Percentiles rank a stretch among this genome's conserved stretches.
Conservation (phyloP, 2,797 vertebrate genomes). For the Neoniphon sammara region DNA sequence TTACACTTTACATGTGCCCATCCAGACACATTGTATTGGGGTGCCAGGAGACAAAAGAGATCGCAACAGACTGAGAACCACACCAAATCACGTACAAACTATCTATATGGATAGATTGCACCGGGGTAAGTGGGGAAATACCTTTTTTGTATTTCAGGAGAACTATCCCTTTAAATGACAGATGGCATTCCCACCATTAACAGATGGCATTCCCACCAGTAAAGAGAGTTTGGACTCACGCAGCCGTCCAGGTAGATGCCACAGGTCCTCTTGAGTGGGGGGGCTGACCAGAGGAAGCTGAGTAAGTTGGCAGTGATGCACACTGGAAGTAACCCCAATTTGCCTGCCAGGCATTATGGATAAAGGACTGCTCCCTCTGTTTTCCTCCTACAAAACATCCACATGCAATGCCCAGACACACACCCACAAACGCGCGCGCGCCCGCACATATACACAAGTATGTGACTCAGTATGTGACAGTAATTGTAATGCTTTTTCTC, state of each 20-base stretch:
- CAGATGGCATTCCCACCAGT: too few relatives aligned
- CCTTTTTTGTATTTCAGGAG: too few relatives aligned
- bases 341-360: slow-evolving; percentile 25
- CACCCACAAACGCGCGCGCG: background rate
- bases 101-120: too few relatives aligned
- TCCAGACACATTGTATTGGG: too few relatives aligned
- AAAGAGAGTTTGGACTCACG: slow-evolving; percentile 77
- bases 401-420: background rate
- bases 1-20: too few relatives aligned
- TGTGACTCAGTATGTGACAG: background rate
- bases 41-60: too few relatives aligned
- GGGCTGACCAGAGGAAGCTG: slow-evolving; percentile 50
- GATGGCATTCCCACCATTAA: background rate
- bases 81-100: too few relatives aligned
- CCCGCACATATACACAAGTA: background rate
- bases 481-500: background rate
- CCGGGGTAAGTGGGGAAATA: too few relatives aligned
- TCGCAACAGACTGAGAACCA: too few relatives aligned
- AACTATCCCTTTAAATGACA: too few relatives aligned
- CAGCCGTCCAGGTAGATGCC: slow-evolving; percentile 88
- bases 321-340: slow-evolving; percentile 14
- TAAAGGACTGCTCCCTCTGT: slow-evolving; percentile 20
- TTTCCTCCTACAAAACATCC: slow-evolving; percentile 61
- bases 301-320: slow-evolving; percentile 10
- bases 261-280: slow-evolving; percentile 76